A percentile compares a stretch with the other conserved stretches of the same genome.
phyloP scores from a whole-genome alignment of 2,797 vertebrate species.

The Acropternis orthonyx region DNA sequence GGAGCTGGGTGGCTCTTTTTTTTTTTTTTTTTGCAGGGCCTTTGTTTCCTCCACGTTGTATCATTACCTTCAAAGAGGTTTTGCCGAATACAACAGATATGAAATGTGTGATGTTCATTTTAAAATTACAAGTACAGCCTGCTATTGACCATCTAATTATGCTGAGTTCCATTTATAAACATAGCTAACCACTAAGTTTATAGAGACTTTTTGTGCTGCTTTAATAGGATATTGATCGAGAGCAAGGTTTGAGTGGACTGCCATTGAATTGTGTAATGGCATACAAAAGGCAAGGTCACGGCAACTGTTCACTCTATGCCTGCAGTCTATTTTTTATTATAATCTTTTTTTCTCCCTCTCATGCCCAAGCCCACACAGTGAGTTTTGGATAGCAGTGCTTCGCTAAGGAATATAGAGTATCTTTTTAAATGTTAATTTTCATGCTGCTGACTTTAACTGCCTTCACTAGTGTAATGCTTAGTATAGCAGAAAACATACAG shows the following conservation, averaged over 20 bases:
- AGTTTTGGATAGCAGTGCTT: conserved; percentile 46
- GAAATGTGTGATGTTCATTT: conserved; percentile 80
- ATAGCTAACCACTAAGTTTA: conserved; percentile 89
- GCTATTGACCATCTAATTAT: conserved; percentile 91
- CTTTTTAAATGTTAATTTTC: conserved; percentile 68
- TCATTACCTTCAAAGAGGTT: conserved; percentile 26
- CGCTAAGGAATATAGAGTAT: conserved; percentile 56
- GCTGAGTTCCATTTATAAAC: conserved; percentile 91
- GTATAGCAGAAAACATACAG: conserved; percentile 20
- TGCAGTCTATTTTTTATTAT: conserved; percentile 77
- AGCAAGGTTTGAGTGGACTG: conserved; percentile 92
- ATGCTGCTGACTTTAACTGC: conserved; percentile 46
- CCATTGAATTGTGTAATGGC: conserved; percentile 95
- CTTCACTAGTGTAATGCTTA: conserved; percentile 22
- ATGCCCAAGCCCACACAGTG: conserved; percentile 49
- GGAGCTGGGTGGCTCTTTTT: neutral
- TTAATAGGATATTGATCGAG: conserved; percentile 99
- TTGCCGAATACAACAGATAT: conserved; percentile 62
- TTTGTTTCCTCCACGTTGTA: conserved; percentile 38
- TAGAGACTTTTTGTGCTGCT: conserved; percentile 88
- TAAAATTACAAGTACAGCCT: conserved; percentile 81
- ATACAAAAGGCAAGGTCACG: conserved; percentile 93
- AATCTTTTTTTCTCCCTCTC: conserved; percentile 68
- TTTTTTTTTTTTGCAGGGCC: neutral
- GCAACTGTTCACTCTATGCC: conserved; percentile 72